phyloP scores from a whole-genome alignment of 1,140 invertebrate species.

The Drosophila busckii region DNA sequence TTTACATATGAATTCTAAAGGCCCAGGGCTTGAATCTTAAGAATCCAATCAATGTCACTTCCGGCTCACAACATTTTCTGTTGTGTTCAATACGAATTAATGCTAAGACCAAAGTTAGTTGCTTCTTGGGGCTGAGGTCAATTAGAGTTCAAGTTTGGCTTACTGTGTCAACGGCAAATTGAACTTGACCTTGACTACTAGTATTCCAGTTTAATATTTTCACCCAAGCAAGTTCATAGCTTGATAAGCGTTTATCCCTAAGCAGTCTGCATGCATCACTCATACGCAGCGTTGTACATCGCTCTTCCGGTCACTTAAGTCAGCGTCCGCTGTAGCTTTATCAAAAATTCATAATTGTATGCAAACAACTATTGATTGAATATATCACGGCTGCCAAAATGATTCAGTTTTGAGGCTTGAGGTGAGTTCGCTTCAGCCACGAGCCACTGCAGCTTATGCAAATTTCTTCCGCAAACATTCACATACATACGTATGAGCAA shows the following conservation, averaged over 20 bases:
- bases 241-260: slow-evolving; percentile 8
- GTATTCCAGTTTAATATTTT: slow-evolving; percentile 15
- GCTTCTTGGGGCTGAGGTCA: slow-evolving; percentile 54
- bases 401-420: slow-evolving; percentile 17
- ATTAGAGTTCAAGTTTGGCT: slow-evolving; percentile 30
- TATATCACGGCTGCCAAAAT: slow-evolving; percentile 37
- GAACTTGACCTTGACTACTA: slow-evolving; percentile 59
- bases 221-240: slow-evolving; percentile 5
- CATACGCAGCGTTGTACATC: slow-evolving; percentile 43
- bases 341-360: slow-evolving; percentile 41
- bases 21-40: slow-evolving; percentile 52
- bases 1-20: slow-evolving; percentile 61
- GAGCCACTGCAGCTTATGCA: slow-evolving; percentile 51
- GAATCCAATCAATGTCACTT: slow-evolving; percentile 32
- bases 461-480: slow-evolving; percentile 72
- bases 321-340: slow-evolving; percentile 37
- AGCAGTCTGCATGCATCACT: slow-evolving; percentile 30
- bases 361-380: slow-evolving; percentile 40
- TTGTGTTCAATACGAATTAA: slow-evolving; percentile 20
- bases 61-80: too few relatives aligned
- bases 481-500: slow-evolving; percentile 46
- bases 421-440: slow-evolving; percentile 13
- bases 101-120: slow-evolving; percentile 18
- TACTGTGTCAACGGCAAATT: slow-evolving; percentile 73
- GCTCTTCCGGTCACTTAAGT: slow-evolving; percentile 41